Evolutionary conservation across 2,888 invertebrate genomes (phyloP).

Genomic region (Hyles lineata): DNA sequence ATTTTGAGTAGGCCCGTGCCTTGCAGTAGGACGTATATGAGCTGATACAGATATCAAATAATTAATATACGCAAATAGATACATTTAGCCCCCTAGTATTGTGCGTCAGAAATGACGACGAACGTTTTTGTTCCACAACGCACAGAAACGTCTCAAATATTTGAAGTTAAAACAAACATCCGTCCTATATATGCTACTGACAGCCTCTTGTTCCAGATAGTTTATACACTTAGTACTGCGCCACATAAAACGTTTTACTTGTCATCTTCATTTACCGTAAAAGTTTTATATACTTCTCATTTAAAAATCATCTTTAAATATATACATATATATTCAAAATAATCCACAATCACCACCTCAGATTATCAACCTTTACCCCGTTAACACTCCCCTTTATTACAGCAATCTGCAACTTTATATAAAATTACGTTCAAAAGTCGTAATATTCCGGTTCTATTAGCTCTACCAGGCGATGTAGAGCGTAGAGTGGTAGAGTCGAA

Average conservation of each 20-base stretch:
- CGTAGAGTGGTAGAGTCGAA: slow-evolving; percentile 1
- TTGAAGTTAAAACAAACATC: too few species aligned
- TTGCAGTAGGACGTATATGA: too few species aligned
- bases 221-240: too few species aligned
- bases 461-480: neutral
- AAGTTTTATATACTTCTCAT: neutral
- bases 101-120: too few species aligned
- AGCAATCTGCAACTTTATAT: slow-evolving; percentile 4
- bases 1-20: too few species aligned
- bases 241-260: too few species aligned
- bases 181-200: too few species aligned
- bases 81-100: neutral
- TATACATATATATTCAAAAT: neutral
- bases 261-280: too few species aligned
- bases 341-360: neutral
- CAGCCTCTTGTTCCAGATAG: too few species aligned
- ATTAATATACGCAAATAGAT: too few species aligned
- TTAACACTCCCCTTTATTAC: neutral
- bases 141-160: too few species aligned
- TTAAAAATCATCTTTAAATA: neutral
- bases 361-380: neutral
- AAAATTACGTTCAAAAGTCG: slow-evolving; percentile 5
- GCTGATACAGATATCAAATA: neutral
- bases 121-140: too few species aligned
- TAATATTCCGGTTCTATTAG: slow-evolving; percentile 9